phyloP scores from a whole-genome alignment of 2,797 vertebrate genomes.

The Anolis apletophallus region DNA sequence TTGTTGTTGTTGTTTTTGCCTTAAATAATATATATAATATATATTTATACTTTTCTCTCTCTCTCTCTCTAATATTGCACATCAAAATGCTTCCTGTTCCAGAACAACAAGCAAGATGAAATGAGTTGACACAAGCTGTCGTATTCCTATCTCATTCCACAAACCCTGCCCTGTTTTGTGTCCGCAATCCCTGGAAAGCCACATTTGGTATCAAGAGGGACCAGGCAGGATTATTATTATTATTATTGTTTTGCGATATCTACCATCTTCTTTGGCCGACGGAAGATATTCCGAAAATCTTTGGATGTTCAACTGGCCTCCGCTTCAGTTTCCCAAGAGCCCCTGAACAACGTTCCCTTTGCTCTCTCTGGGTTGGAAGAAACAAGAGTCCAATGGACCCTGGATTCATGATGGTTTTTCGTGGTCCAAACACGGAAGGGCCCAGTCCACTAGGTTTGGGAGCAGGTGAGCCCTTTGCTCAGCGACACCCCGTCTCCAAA shows the following conservation, averaged over 20 bases:
- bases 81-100: slow-evolving; percentile 78
- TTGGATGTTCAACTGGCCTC: slow-evolving; percentile 40
- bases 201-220: slow-evolving; percentile 61
- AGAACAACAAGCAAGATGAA: slow-evolving; percentile 72
- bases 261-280: slow-evolving; percentile 60
- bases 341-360: slow-evolving; percentile 14
- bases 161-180: slow-evolving; percentile 35
- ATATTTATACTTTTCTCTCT: slow-evolving; percentile 42
- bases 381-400: slow-evolving; percentile 46
- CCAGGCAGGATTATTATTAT: slow-evolving; percentile 13
- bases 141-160: slow-evolving; percentile 42
- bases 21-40: slow-evolving; percentile 79
- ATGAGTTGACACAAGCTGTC: slow-evolving; percentile 59
- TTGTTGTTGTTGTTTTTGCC: slow-evolving; percentile 68
- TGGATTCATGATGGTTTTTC: slow-evolving; percentile 42
- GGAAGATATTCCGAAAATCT: slow-evolving; percentile 44
- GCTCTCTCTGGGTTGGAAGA: background rate
- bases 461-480: slow-evolving; percentile 47
- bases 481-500: slow-evolving; percentile 41
- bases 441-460: slow-evolving; percentile 51
- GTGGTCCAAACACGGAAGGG: slow-evolving; percentile 42
- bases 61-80: slow-evolving; percentile 84
- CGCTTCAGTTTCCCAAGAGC: slow-evolving; percentile 17
- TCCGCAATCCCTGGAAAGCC: slow-evolving; percentile 44
- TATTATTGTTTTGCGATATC: slow-evolving; percentile 40